Evolutionary conservation across 1,140 invertebrate genomes (phyloP).

Genomic region (Metaphire vulgaris): DNA sequence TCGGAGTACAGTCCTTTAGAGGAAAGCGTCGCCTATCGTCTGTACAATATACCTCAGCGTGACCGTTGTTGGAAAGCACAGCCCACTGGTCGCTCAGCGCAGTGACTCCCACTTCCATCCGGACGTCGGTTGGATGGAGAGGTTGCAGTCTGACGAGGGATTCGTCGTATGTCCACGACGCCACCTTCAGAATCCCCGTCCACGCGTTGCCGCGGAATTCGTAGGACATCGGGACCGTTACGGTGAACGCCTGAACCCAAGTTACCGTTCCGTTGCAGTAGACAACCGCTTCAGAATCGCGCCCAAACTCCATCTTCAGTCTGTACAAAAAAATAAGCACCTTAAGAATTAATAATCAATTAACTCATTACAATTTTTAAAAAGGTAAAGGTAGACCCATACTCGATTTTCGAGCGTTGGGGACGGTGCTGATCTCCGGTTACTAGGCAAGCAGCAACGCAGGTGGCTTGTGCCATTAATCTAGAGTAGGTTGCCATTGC

Average conservation of each 20-base stretch:
- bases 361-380: too few species aligned
- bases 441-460: too few species aligned
- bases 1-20: too few species aligned
- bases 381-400: too few species aligned
- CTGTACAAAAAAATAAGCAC: too few species aligned
- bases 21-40: too few species aligned
- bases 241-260: not conserved
- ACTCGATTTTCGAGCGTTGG: too few species aligned
- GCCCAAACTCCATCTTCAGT: not conserved
- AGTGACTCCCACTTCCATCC: not conserved
- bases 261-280: not conserved
- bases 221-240: not conserved
- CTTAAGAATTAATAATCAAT: too few species aligned
- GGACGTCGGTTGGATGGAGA: not conserved
- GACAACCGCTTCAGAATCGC: not conserved
- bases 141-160: not conserved
- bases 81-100: not conserved
- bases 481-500: too few species aligned
- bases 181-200: not conserved
- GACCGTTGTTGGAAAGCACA: not conserved
- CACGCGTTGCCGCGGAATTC: constrained; percentile 8
- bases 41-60: not conserved
- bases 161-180: constrained; percentile 11
- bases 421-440: too few species aligned
- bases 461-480: too few species aligned